These are phyloP conservation scores for Netelia virgata DNA, from an alignment of 2,888 invertebrate species.

Conservation along the genomic window DNA sequence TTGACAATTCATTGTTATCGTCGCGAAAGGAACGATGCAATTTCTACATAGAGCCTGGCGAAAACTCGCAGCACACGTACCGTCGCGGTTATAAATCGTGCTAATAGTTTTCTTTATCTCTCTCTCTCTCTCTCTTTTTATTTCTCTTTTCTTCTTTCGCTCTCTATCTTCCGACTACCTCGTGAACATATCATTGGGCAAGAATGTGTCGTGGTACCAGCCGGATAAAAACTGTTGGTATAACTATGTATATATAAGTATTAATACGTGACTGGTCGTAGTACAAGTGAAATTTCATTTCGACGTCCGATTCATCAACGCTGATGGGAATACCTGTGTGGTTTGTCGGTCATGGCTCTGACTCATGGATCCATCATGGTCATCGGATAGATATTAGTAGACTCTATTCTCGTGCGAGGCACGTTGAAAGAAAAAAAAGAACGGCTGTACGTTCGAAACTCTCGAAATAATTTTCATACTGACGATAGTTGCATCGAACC, in stretches of 20 bases:
- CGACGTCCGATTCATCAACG: slow-evolving; percentile 23
- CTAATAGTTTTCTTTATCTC: neutral
- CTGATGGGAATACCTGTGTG: slow-evolving; percentile 72
- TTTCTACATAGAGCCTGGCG: slow-evolving; percentile 2
- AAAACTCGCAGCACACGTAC: neutral
- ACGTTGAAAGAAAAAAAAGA: slow-evolving; percentile 45
- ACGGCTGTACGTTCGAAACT: neutral
- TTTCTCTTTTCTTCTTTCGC: neutral
- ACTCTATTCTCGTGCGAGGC: slow-evolving; percentile 53
- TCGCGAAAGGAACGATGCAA: neutral
- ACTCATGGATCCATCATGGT: slow-evolving; percentile 65
- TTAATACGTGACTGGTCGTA: neutral
- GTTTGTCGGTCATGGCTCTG: slow-evolving; percentile 74
- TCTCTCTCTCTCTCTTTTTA: neutral
- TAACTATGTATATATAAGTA: neutral
- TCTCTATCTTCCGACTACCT: neutral
- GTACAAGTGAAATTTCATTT: slow-evolving; percentile 12
- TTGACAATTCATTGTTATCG: neutral
- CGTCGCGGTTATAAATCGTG: neutral
- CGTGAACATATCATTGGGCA: neutral
- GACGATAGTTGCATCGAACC: neutral
- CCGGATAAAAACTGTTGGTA: neutral
- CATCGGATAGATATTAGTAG: slow-evolving; percentile 36
- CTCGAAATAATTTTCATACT: neutral
- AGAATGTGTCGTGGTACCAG: neutral